These are phyloP conservation scores for Phaonia tiefii DNA, from an alignment of 2,888 invertebrate species.

Conservation along the genomic window DNA sequence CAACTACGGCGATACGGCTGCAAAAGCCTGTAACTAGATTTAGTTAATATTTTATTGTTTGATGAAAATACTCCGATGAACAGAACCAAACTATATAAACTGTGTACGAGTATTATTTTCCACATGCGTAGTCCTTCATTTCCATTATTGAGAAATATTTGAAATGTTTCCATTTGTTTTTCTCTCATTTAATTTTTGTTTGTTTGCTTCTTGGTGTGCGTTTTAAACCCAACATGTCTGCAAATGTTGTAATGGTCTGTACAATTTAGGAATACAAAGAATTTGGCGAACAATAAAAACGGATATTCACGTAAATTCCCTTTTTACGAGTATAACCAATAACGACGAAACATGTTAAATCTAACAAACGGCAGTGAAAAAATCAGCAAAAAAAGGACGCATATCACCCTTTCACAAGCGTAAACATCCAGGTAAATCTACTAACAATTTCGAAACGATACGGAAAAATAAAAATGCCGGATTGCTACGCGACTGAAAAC, in stretches of 20 bases:
- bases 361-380: conserved; percentile 50
- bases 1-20: no score
- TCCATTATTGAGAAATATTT: no score
- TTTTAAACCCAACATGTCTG: neutral
- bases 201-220: no score
- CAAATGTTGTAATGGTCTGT: conserved; percentile 2
- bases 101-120: no score
- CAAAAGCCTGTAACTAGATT: no score
- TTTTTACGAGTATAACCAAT: conserved; percentile 58
- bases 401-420: neutral
- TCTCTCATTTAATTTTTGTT: neutral
- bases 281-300: conserved; percentile 60
- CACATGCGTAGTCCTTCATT: no score
- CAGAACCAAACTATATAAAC: no score
- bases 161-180: neutral
- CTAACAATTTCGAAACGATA: conserved; percentile 37
- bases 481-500: conserved; percentile 45
- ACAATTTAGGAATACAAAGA: conserved; percentile 2
- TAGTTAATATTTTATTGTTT: no score
- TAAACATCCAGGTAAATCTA: conserved; percentile 49
- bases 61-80: no score
- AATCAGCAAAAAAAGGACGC: conserved; percentile 3
- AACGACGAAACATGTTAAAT: conserved; percentile 62
- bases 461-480: conserved; percentile 23
- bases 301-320: conserved; percentile 63